Percentiles rank a stretch among this genome's conserved stretches.
phyloP scores from a whole-genome alignment of 1,140 invertebrate genomes.

The Bombus superbus region DNA sequence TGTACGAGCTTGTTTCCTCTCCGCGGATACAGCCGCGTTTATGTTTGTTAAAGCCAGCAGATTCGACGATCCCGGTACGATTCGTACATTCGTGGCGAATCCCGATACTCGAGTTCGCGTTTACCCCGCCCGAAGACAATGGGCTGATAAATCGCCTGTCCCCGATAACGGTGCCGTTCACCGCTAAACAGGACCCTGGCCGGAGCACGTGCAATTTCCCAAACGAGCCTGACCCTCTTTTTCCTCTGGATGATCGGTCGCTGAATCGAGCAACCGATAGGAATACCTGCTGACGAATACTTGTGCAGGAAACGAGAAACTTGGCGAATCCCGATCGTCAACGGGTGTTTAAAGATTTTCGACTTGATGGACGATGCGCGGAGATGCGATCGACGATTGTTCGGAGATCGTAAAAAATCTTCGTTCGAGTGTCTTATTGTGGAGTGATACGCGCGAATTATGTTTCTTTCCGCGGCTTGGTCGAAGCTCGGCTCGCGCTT shows the following conservation, averaged over 20 bases:
- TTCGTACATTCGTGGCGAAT: slow-evolving; percentile 2
- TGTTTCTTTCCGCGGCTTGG: background rate
- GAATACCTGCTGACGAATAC: background rate
- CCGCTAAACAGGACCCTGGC: slow-evolving; percentile 4
- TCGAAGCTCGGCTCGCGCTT: background rate
- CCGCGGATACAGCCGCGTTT: background rate
- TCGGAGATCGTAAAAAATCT: background rate
- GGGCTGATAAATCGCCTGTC: slow-evolving; percentile 38
- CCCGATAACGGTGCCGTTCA: slow-evolving; percentile 32
- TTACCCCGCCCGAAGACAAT: slow-evolving; percentile 14
- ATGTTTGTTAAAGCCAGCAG: slow-evolving; percentile 3
- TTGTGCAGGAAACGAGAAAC: background rate
- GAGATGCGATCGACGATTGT: too few species aligned
- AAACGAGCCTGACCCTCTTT: slow-evolving; percentile 24
- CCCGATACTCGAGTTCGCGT: background rate
- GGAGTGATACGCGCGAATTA: too few species aligned
- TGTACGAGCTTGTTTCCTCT: background rate
- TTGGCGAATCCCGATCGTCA: background rate
- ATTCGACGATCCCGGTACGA: background rate
- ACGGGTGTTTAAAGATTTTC: background rate
- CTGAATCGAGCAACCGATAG: too few species aligned
- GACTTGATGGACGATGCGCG: background rate
- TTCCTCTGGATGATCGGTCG: background rate
- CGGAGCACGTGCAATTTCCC: slow-evolving; percentile 23
- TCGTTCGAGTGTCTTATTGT: background rate